Evolutionary conservation across 2,888 invertebrate genomes (phyloP).

Genomic region (Lymantria dispar): DNA sequence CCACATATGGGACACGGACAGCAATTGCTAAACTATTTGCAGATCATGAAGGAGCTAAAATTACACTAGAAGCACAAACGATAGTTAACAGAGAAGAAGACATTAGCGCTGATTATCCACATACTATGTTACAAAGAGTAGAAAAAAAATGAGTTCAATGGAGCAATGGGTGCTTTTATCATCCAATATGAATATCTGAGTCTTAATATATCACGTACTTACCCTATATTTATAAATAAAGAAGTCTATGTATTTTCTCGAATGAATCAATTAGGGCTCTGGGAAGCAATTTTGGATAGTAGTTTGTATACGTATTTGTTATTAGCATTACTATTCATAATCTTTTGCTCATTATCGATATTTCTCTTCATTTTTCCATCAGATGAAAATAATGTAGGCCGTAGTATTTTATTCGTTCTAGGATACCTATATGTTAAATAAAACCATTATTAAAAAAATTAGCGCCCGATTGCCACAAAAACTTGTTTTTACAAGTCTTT

Average conservation of each 20-base stretch:
- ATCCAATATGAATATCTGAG: background rate
- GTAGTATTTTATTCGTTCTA: conserved; percentile 34
- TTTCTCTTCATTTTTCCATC: conserved; percentile 30
- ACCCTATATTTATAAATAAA: conserved; percentile 30
- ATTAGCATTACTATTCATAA: conserved; percentile 19
- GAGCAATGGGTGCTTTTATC: conserved; percentile 19
- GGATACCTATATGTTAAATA: conserved; percentile 46
- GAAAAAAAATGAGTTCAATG: conserved; percentile 33
- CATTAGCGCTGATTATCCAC: conserved; percentile 6
- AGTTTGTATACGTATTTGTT: conserved; percentile 6
- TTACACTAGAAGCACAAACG: conserved; percentile 27
- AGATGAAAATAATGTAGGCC: conserved; percentile 17
- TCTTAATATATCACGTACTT: conserved; percentile 18
- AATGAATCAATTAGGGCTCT: conserved; percentile 17
- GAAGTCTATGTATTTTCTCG: conserved; percentile 16
- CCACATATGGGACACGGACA: conserved; percentile 31
- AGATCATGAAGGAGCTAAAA: conserved; percentile 21
- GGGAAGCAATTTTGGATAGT: conserved; percentile 19
- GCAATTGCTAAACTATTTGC: conserved; percentile 28
- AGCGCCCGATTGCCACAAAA: conserved; percentile 25
- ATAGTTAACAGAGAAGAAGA: conserved; percentile 33
- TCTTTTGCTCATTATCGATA: conserved; percentile 25
- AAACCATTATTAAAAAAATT: conserved; percentile 15
- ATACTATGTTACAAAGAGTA: conserved; percentile 29
- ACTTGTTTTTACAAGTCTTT: conserved; percentile 29